A percentile compares a stretch with the other conserved stretches of the same genome.
These are phyloP conservation scores for Diaprepes abbreviatus DNA, from an alignment of 2,888 invertebrate species.

Conservation along the genomic window DNA sequence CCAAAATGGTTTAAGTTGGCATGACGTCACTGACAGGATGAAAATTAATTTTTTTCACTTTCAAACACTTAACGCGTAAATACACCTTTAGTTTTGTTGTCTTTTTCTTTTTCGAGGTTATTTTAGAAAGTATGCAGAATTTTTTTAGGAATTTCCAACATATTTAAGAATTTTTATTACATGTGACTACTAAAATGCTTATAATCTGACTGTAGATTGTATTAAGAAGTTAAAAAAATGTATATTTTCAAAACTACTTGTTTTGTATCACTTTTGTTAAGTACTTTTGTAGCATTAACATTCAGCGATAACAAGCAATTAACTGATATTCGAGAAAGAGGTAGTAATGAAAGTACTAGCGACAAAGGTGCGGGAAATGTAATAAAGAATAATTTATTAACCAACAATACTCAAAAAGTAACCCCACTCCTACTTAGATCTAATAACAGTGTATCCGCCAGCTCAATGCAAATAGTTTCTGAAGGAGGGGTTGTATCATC, in stretches of 20 bases:
- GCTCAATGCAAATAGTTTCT: background rate
- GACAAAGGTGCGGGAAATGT: background rate
- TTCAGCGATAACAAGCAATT: background rate
- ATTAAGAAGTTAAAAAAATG: background rate
- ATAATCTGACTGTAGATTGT: background rate
- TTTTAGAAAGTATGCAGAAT: conserved; percentile 7
- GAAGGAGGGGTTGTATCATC: conserved; percentile 12
- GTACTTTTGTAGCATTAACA: background rate
- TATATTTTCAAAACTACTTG: background rate
- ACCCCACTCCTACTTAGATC: no score
- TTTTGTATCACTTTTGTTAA: background rate
- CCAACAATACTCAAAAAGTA: background rate
- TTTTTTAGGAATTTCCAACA: background rate
- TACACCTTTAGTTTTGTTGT: background rate
- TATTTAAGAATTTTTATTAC: conserved; percentile 2
- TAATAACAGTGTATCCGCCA: background rate
- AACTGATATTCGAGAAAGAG: background rate
- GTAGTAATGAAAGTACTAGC: background rate
- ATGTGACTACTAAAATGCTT: background rate
- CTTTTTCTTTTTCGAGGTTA: conserved; percentile 5
- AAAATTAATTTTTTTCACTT: no score
- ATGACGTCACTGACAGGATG: no score
- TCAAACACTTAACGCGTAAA: no score
- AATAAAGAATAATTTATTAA: background rate
- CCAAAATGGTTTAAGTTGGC: no score